phyloP scores from a whole-genome alignment of 23 tunicate genomes.

The Styela clava region DNA sequence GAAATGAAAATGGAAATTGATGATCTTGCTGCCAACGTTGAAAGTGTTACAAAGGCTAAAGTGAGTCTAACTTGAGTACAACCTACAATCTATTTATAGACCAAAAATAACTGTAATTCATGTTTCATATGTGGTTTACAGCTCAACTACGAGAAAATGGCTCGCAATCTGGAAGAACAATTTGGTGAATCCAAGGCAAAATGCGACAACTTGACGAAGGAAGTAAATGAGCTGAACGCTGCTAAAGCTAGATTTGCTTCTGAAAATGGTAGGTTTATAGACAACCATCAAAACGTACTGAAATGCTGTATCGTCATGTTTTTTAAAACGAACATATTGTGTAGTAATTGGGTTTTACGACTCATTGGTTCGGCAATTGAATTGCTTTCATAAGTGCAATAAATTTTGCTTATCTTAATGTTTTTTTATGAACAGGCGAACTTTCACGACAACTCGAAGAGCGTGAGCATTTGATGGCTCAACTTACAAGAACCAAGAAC shows the following conservation, averaged over 20 bases:
- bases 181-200: constrained; percentile 65
- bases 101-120: too few species aligned
- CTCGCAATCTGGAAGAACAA: constrained; percentile 79
- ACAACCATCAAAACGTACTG: too few species aligned
- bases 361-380: too few species aligned
- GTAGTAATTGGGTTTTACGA: too few species aligned
- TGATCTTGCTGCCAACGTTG: constrained; percentile 33
- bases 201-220: constrained; percentile 81
- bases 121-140: too few species aligned
- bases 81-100: too few species aligned
- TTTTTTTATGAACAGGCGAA: constrained; percentile 18
- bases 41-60: constrained; percentile 32
- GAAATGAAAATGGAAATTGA: constrained; percentile 39
- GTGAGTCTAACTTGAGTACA: too few species aligned
- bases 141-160: constrained; percentile 90
- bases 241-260: constrained; percentile 50
- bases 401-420: too few species aligned
- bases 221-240: constrained; percentile 65
- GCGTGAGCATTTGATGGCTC: constrained; percentile 88
- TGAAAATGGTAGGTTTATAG: constrained; percentile 48
- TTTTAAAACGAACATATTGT: too few species aligned
- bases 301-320: too few species aligned
- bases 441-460: constrained; percentile 68
- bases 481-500: constrained; percentile 42
- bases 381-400: too few species aligned